Evolutionary conservation across 2,113 vertebrate species (phyloP).

Genomic region (Burhinus bistriatus): DNA sequence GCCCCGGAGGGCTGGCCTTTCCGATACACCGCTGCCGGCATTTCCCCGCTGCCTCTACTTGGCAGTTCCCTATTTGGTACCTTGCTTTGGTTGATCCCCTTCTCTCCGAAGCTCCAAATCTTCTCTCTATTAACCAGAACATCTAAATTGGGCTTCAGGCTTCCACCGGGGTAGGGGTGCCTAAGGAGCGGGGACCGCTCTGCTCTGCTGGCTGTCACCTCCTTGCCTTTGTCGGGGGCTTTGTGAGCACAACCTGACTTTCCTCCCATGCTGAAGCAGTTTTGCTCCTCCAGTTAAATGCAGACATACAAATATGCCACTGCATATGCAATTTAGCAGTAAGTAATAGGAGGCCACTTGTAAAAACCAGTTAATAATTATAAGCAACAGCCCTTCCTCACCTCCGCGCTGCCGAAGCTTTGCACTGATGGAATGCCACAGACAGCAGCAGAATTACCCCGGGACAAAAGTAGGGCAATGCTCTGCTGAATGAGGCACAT

Average conservation of each 20-base stretch:
- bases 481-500: background rate
- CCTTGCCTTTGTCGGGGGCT: background rate
- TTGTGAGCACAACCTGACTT: background rate
- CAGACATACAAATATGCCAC: background rate
- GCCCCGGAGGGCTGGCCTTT: background rate
- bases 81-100: background rate
- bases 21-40: background rate
- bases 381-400: background rate
- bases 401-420: background rate
- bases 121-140: background rate
- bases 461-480: background rate
- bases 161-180: background rate
- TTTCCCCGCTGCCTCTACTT: fast-evolving
- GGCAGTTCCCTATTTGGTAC: background rate
- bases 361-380: background rate
- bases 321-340: background rate
- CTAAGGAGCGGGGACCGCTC: background rate
- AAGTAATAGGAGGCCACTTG: background rate
- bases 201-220: background rate
- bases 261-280: background rate
- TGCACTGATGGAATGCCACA: background rate
- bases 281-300: background rate
- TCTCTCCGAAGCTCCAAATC: background rate
- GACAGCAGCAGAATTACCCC: background rate
- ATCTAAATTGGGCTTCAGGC: background rate